Conservation (phyloP, 2,888 invertebrate genomes). For the Oscheius sp. region DNA sequence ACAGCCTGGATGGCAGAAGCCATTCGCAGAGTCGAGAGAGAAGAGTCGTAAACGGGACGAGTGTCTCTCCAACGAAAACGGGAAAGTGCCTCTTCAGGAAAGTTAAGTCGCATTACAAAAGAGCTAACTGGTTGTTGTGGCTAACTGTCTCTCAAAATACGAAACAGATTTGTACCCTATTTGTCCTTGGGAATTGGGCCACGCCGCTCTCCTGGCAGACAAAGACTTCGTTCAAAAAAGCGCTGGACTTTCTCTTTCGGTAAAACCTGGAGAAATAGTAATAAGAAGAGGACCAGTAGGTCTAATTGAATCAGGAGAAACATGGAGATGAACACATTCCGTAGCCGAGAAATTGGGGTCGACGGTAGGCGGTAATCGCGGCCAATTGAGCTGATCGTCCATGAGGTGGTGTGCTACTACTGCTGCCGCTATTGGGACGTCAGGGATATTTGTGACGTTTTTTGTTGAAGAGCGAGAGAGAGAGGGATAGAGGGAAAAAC, state of each 20-base stretch:
- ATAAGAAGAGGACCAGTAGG: neutral
- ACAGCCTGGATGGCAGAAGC: neutral
- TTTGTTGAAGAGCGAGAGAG: neutral
- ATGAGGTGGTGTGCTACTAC: no score
- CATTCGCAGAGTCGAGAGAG: neutral
- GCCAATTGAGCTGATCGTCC: constrained; percentile 14
- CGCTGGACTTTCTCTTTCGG: neutral
- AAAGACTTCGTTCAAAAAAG: no score
- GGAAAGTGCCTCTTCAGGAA: constrained; percentile 1
- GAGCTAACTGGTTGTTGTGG: neutral
- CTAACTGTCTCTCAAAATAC: neutral
- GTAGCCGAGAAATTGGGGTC: neutral
- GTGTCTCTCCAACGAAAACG: neutral
- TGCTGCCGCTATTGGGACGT: no score
- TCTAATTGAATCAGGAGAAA: neutral
- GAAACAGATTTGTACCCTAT: neutral
- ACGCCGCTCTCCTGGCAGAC: neutral
- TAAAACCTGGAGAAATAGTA: neutral
- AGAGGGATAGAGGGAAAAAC: neutral
- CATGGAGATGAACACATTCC: neutral
- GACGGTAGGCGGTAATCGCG: constrained; percentile 11
- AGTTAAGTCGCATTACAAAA: neutral
- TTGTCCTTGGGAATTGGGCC: neutral
- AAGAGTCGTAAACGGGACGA: neutral
- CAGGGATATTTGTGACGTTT: no score